phyloP scores from a whole-genome alignment of 2,797 vertebrate genomes.

The Macropus fuliginosus region DNA sequence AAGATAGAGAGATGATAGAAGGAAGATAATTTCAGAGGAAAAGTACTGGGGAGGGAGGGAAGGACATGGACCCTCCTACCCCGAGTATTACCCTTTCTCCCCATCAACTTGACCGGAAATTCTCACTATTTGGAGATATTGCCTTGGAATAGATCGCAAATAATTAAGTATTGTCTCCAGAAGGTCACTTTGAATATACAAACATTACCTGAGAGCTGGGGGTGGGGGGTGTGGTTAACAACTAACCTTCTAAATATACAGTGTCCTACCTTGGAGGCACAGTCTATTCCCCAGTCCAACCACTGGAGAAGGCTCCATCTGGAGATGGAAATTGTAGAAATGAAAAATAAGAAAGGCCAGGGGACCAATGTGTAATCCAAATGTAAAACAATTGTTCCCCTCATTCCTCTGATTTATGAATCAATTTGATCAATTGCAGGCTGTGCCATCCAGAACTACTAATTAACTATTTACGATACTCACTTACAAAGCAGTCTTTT shows the following conservation, averaged over 20 bases:
- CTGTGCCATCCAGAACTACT: neutral
- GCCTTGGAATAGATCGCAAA: neutral
- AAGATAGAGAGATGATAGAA: neutral
- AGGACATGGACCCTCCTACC: neutral
- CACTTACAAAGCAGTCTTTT: neutral
- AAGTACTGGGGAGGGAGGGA: neutral
- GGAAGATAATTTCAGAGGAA: neutral
- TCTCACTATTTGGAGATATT: neutral
- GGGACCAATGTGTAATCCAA: neutral
- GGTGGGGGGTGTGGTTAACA: neutral
- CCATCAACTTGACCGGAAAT: neutral
- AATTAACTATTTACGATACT: neutral
- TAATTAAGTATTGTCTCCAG: neutral
- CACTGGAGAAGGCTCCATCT: neutral
- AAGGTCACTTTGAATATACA: neutral
- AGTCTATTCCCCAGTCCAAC: neutral
- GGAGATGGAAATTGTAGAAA: neutral
- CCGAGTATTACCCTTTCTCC: neutral
- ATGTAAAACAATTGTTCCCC: neutral
- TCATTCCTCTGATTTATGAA: neutral
- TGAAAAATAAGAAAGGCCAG: neutral
- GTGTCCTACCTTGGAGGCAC: neutral
- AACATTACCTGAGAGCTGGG: neutral
- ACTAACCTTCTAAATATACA: neutral
- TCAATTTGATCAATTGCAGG: neutral